Evolutionary conservation across 2,797 vertebrate species (phyloP).

Genomic region (Ceyx erithaca): DNA sequence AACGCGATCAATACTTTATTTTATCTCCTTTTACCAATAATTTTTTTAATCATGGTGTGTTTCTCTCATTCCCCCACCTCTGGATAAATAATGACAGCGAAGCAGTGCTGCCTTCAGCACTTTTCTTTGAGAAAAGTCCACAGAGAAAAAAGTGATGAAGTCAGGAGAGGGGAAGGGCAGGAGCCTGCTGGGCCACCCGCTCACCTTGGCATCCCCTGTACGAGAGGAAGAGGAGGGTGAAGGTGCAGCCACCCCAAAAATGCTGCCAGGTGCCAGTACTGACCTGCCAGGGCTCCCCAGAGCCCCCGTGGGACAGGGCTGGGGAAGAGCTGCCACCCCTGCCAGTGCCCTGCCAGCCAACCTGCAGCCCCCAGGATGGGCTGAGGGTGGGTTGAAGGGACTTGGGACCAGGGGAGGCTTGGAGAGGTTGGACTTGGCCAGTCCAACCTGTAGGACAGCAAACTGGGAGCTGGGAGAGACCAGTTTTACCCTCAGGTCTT

Average conservation of each 20-base stretch:
- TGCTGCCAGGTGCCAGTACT: rapidly evolving
- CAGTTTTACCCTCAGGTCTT: background rate
- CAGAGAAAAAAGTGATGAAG: background rate
- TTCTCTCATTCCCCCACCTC: background rate
- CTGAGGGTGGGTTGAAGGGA: background rate
- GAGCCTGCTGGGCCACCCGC: background rate
- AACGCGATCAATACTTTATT: constrained; percentile 60
- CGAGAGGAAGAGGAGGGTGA: rapidly evolving
- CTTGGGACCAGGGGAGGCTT: rapidly evolving
- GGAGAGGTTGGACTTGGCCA: background rate
- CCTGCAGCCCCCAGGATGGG: rapidly evolving
- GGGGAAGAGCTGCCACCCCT: background rate
- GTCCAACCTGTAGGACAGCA: background rate
- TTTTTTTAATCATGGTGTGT: constrained; percentile 53
- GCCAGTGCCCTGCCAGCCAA: background rate
- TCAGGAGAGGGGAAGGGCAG: background rate
- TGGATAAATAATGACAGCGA: constrained; percentile 35
- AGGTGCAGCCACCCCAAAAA: background rate
- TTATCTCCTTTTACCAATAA: constrained; percentile 62
- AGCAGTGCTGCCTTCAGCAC: constrained; percentile 21
- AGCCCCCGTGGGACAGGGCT: background rate
- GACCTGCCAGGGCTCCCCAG: rapidly evolving
- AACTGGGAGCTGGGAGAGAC: background rate
- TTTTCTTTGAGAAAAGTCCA: background rate
- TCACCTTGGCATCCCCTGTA: background rate